Percentiles rank a stretch among this genome's conserved stretches.
phyloP scores from a whole-genome alignment of 2,113 vertebrate genomes.

The Phodopus roborovskii region DNA sequence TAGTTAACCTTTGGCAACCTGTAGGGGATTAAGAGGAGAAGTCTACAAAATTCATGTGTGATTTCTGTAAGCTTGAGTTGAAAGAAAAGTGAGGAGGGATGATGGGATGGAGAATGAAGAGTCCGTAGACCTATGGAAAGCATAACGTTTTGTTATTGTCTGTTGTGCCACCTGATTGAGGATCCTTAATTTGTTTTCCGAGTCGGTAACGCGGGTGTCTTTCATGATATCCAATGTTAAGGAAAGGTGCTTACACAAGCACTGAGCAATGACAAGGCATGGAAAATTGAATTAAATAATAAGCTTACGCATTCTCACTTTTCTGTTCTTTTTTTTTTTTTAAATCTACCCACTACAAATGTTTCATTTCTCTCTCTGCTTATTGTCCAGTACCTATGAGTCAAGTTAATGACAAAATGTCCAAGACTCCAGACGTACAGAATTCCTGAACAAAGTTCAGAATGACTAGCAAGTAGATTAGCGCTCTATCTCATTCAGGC shows the following conservation, averaged over 20 bases:
- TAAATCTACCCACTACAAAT: not conserved
- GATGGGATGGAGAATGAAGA: not conserved
- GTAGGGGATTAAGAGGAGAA: not conserved
- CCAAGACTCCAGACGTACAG: not conserved
- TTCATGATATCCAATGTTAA: not conserved
- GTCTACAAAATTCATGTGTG: slow-evolving; percentile 33
- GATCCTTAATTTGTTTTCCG: not conserved
- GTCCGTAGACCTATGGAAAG: not conserved
- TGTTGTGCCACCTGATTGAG: not conserved
- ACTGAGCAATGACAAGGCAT: not conserved
- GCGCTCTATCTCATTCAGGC: rapidly evolving
- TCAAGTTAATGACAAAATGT: not conserved
- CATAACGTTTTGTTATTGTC: slow-evolving; percentile 33
- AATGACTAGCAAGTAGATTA: not conserved
- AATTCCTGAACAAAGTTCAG: not conserved
- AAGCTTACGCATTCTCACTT: not conserved
- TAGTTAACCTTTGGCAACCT: slow-evolving; percentile 15
- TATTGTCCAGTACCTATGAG: not conserved
- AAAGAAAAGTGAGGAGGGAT: not conserved
- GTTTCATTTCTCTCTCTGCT: not conserved
- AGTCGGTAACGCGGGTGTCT: not conserved
- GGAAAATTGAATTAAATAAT: not conserved
- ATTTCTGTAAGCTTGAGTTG: not conserved
- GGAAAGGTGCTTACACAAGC: not conserved
- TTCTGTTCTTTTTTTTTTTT: not conserved